phyloP scores from a whole-genome alignment of 2,113 vertebrate genomes.

The Archocentrus centrarchus region DNA sequence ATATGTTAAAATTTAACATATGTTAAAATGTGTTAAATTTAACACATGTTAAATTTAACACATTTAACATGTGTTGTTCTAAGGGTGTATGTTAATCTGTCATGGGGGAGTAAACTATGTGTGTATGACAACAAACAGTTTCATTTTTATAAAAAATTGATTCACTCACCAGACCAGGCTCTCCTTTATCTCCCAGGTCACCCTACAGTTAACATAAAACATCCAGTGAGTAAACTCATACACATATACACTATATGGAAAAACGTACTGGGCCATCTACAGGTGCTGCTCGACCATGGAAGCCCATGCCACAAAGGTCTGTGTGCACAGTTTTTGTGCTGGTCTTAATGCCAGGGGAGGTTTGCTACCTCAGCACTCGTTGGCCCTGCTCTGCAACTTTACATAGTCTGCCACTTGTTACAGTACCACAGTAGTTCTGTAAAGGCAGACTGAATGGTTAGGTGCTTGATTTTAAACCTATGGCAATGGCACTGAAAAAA shows the following conservation, averaged over 20 bases:
- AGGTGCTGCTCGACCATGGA: not conserved
- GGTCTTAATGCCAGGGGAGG: not conserved
- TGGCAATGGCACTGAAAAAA: not conserved
- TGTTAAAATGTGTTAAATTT: too few species aligned
- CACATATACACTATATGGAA: not conserved
- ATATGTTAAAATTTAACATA: too few species aligned
- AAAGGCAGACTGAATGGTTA: not conserved
- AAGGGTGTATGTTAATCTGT: not conserved
- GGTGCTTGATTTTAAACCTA: not conserved
- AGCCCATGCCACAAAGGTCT: not conserved
- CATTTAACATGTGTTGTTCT: too few species aligned
- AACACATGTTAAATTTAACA: too few species aligned
- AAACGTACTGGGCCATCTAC: not conserved
- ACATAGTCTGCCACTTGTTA: not conserved
- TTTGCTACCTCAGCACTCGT: too few species aligned
- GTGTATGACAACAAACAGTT: not conserved
- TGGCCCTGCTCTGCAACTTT: too few species aligned
- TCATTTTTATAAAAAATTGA: not conserved
- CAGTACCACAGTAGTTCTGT: not conserved
- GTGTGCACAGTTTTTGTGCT: not conserved
- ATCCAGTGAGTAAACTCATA: not conserved
- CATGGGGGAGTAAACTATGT: not conserved
- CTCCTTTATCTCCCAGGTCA: slow-evolving; percentile 78
- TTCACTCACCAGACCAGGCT: slow-evolving; percentile 71
- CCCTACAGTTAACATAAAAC: slow-evolving; percentile 69